phyloP scores from a whole-genome alignment of 2,113 vertebrate genomes.

The Dipodomys spectabilis region DNA sequence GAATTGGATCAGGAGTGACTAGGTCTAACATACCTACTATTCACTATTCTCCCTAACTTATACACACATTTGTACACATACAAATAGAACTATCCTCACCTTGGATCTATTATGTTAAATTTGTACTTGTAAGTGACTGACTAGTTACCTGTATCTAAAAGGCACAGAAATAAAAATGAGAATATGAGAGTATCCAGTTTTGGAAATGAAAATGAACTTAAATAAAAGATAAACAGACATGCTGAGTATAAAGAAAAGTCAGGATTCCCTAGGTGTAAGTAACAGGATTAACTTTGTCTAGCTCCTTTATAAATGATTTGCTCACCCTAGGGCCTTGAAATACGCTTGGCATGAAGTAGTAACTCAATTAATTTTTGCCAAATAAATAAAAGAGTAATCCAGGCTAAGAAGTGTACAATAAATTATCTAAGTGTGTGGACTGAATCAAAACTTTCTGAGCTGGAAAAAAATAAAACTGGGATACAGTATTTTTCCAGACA shows the following conservation, averaged over 20 bases:
- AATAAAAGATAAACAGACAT: conserved; percentile 6
- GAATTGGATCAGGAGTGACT: background rate
- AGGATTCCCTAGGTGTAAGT: background rate
- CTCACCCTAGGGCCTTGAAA: background rate
- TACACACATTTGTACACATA: background rate
- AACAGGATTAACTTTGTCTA: background rate
- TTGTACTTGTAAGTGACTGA: background rate
- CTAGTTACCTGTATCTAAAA: background rate
- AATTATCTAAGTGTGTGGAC: conserved; percentile 5
- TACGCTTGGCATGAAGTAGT: background rate
- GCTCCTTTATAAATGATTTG: conserved; percentile 36
- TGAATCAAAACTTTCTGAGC: conserved; percentile 12
- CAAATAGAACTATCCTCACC: background rate
- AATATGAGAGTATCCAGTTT: background rate
- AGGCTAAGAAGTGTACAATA: background rate
- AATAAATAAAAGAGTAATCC: conserved; percentile 27
- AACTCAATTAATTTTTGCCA: conserved; percentile 40
- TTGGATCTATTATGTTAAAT: background rate
- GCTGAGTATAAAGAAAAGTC: background rate
- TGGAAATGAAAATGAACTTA: background rate
- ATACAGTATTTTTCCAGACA: background rate
- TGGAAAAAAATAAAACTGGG: background rate
- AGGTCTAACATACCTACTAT: background rate
- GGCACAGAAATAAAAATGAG: background rate
- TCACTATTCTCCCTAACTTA: background rate